phyloP scores from a whole-genome alignment of 2,888 invertebrate species.

The Cantharis rustica region DNA sequence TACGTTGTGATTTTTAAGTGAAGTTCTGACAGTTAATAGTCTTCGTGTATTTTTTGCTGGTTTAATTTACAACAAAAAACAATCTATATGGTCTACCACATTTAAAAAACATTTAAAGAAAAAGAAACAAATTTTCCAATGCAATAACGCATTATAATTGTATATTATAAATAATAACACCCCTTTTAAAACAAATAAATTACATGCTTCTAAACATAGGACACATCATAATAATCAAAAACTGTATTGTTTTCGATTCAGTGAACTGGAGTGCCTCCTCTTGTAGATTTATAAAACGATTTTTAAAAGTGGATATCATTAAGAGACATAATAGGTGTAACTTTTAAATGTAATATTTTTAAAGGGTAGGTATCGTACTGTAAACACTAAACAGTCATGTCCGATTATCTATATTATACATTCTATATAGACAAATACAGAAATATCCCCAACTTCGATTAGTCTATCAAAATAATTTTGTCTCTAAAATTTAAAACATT shows the following conservation, averaged over 20 bases:
- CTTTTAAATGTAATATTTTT: background rate
- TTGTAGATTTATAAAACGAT: background rate
- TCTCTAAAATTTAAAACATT: too few species aligned
- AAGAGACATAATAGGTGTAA: background rate
- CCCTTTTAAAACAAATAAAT: background rate
- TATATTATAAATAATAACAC: background rate
- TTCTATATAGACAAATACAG: too few species aligned
- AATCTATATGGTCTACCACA: too few species aligned
- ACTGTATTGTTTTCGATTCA: conserved; percentile 23
- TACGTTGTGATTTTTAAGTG: too few species aligned
- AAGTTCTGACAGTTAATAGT: too few species aligned
- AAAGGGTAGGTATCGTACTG: background rate
- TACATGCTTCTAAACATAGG: background rate
- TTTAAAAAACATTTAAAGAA: too few species aligned
- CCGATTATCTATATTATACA: background rate
- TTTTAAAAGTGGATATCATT: background rate
- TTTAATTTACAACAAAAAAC: too few species aligned
- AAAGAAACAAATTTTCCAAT: too few species aligned
- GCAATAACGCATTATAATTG: too few species aligned
- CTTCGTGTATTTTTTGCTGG: too few species aligned
- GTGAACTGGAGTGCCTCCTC: conserved; percentile 25
- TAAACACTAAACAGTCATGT: background rate
- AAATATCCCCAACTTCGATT: too few species aligned
- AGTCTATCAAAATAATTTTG: too few species aligned
- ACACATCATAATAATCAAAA: background rate